Percentiles rank a stretch among this genome's conserved stretches.
Conservation (phyloP, 2,113 vertebrate species). For the Brienomyrus longianalis region DNA sequence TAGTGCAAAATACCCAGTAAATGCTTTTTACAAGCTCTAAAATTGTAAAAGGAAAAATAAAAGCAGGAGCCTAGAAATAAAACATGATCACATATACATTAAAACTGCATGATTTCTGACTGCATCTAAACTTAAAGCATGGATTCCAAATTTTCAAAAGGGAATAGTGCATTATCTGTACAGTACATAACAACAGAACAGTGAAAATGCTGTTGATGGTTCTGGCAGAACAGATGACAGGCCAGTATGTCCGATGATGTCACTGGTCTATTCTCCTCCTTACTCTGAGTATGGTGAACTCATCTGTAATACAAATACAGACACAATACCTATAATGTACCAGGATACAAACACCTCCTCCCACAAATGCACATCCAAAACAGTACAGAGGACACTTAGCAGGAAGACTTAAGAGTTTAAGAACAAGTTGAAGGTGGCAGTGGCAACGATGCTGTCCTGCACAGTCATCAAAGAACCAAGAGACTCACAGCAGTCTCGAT, state of each 20-base stretch:
- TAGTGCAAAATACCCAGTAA: not conserved
- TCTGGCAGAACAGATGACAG: not conserved
- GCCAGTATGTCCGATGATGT: not conserved
- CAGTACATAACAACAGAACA: not conserved
- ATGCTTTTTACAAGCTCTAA: not conserved
- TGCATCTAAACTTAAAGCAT: not conserved
- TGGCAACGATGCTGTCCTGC: not conserved
- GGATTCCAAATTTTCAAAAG: not conserved
- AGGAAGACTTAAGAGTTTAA: not conserved
- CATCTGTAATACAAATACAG: constrained; percentile 35
- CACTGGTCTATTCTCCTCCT: not conserved
- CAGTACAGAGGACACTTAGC: not conserved
- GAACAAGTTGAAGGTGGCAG: not conserved
- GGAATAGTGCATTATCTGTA: not conserved
- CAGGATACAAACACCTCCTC: constrained; percentile 18
- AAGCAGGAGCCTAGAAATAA: not conserved
- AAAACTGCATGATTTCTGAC: not conserved
- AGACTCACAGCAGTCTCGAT: constrained; percentile 74
- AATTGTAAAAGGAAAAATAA: not conserved
- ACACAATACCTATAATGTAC: not conserved
- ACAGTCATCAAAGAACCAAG: not conserved
- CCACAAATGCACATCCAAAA: not conserved
- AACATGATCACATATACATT: not conserved
- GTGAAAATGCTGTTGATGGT: not conserved
- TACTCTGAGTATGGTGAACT: constrained; percentile 61